These are phyloP conservation scores for Eleutherodactylus coqui DNA, from an alignment of 2,797 vertebrate genomes.

Conservation along the genomic window DNA sequence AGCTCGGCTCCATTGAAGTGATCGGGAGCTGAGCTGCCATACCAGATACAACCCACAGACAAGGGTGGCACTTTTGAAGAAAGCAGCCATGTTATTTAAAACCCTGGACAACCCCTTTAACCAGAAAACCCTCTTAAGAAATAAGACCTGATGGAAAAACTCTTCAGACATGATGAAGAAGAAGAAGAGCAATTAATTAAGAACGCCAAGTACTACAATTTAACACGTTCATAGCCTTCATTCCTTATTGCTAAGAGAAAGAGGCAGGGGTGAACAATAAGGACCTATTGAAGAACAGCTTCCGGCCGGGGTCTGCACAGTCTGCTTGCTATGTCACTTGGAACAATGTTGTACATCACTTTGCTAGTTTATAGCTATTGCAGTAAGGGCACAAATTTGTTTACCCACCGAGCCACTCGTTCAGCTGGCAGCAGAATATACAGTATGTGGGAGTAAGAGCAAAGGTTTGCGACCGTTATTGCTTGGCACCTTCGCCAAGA, in stretches of 20 bases:
- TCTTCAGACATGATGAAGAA: not conserved
- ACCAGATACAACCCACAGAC: too few species aligned
- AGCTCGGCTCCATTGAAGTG: too few species aligned
- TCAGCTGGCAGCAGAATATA: not conserved
- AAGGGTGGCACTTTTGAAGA: too few species aligned
- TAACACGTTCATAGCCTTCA: not conserved
- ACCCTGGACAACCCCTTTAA: too few species aligned
- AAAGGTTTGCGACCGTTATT: not conserved
- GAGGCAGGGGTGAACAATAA: not conserved
- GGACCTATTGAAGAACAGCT: not conserved
- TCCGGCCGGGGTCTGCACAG: not conserved
- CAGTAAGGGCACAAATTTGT: not conserved
- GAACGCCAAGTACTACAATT: not conserved
- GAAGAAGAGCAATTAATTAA: not conserved
- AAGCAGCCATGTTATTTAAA: too few species aligned
- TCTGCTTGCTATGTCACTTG: not conserved
- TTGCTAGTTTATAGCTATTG: not conserved
- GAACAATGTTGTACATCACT: not conserved
- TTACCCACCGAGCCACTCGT: not conserved
- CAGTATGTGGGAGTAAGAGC: not conserved
- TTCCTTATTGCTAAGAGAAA: constrained; percentile 14
- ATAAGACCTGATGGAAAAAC: not conserved
- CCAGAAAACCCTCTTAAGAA: too few species aligned
- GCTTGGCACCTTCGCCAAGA: not conserved
- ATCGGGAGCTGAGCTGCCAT: too few species aligned